A percentile compares a stretch with the other conserved stretches of the same genome.
These are phyloP conservation scores for Chromobotia macracanthus DNA, from an alignment of 2,797 vertebrate species.

Conservation along the genomic window DNA sequence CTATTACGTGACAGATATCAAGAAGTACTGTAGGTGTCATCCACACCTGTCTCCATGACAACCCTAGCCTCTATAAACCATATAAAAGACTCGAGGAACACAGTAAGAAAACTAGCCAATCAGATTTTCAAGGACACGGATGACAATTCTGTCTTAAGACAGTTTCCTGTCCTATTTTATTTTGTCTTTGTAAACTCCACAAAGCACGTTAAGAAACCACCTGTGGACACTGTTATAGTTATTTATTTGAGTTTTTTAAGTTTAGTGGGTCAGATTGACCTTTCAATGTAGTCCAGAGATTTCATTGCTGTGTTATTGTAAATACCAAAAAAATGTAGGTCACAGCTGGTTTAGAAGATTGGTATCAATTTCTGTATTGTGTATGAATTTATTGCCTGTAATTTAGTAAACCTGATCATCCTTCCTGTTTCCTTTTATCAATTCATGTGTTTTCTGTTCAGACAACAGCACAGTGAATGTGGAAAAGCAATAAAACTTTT, in stretches of 20 bases:
- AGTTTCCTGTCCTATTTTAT: neutral
- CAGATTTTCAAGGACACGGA: neutral
- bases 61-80: too few relatives aligned
- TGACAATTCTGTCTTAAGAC: too few relatives aligned
- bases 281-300: constrained; percentile 19
- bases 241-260: constrained; percentile 2
- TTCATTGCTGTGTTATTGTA: constrained; percentile 23
- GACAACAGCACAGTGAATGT: too few relatives aligned
- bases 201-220: neutral
- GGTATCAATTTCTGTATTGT: constrained; percentile 5
- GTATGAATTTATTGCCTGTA: constrained; percentile 7
- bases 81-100: too few relatives aligned
- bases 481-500: too few relatives aligned
- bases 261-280: constrained; percentile 13
- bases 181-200: neutral
- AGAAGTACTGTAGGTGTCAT: too few relatives aligned
- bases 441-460: too few relatives aligned
- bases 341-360: neutral
- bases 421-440: constrained; percentile 14
- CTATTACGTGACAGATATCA: too few relatives aligned
- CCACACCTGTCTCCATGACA: too few relatives aligned
- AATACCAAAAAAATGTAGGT: neutral
- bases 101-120: neutral
- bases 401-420: neutral
- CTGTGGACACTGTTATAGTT: neutral